These are phyloP conservation scores for Drosophila lacertosa DNA, from an alignment of 1,140 invertebrate species.

Conservation along the genomic window DNA sequence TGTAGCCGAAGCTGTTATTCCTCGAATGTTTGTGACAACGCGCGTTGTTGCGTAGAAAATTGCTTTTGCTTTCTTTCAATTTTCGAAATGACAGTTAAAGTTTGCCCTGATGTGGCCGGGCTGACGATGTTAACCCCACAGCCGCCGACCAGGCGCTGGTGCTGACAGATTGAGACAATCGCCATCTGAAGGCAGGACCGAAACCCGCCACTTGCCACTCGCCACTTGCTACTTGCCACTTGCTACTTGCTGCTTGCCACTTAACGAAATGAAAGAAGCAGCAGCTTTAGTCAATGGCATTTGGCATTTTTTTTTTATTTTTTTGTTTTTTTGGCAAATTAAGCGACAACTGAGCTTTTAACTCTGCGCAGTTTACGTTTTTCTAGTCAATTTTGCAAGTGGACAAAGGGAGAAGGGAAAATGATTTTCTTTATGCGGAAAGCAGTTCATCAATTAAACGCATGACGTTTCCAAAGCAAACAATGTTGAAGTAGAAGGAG, in stretches of 20 bases:
- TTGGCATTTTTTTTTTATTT: slow-evolving; percentile 36
- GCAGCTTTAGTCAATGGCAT: slow-evolving; percentile 3
- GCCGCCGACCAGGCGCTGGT: not conserved
- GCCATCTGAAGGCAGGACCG: too few species aligned
- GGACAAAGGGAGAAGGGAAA: not conserved
- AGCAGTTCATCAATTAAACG: slow-evolving; percentile 29
- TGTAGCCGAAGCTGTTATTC: slow-evolving; percentile 2
- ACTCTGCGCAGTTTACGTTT: slow-evolving; percentile 25
- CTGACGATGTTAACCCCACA: too few species aligned
- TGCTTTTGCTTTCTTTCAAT: slow-evolving; percentile 45
- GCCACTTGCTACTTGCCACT: not conserved
- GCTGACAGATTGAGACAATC: slow-evolving; percentile 71
- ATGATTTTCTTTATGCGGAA: slow-evolving; percentile 16
- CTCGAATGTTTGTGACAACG: slow-evolving; percentile 24
- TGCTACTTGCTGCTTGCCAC: slow-evolving; percentile 34
- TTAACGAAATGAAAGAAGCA: slow-evolving; percentile 37
- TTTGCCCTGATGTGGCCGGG: slow-evolving; percentile 22
- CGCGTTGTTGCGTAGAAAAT: slow-evolving; percentile 42
- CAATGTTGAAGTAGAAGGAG: slow-evolving; percentile 24
- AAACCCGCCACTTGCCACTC: slow-evolving; percentile 16
- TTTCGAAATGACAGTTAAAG: slow-evolving; percentile 43
- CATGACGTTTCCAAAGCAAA: slow-evolving; percentile 2
- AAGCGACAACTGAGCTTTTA: slow-evolving; percentile 28
- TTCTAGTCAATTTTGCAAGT: slow-evolving; percentile 11
- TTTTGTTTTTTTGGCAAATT: too few species aligned